A percentile compares a stretch with the other conserved stretches of the same genome.
phyloP scores from a whole-genome alignment of 2,113 vertebrate genomes.

The Dicrurus megarhynchus region DNA sequence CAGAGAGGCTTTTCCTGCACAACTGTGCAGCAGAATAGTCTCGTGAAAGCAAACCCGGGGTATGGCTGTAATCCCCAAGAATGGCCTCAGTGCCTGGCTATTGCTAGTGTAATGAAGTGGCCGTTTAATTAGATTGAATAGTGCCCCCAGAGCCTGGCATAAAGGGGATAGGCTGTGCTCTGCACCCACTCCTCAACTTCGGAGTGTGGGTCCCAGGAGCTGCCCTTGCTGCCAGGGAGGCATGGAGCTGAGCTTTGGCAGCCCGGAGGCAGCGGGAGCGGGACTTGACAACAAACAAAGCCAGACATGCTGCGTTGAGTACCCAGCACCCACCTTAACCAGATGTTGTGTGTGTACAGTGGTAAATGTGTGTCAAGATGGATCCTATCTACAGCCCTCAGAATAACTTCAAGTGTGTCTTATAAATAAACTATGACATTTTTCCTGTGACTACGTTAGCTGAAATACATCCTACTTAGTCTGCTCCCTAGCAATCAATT shows the following conservation, averaged over 20 bases:
- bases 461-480: background rate
- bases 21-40: background rate
- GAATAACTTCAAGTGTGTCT: background rate
- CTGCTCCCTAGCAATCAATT: constrained; percentile 16
- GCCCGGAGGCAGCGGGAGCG: fast-evolving
- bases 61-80: background rate
- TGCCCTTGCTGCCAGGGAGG: background rate
- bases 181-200: fast-evolving
- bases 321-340: background rate
- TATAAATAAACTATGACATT: background rate
- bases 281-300: background rate
- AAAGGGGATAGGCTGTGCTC: fast-evolving
- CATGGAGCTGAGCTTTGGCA: background rate
- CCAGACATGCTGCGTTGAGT: fast-evolving
- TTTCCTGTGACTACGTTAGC: background rate
- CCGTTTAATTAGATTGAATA: fast-evolving
- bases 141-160: too few species aligned
- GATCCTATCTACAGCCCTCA: background rate
- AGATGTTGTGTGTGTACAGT: fast-evolving
- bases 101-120: background rate
- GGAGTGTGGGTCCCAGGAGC: background rate
- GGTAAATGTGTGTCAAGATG: background rate
- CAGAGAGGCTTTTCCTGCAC: background rate
- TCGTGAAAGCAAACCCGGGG: background rate
- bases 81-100: background rate